These are phyloP conservation scores for Gasterosteus aculeatus DNA, from an alignment of 2,113 vertebrate species.

Conservation along the genomic window DNA sequence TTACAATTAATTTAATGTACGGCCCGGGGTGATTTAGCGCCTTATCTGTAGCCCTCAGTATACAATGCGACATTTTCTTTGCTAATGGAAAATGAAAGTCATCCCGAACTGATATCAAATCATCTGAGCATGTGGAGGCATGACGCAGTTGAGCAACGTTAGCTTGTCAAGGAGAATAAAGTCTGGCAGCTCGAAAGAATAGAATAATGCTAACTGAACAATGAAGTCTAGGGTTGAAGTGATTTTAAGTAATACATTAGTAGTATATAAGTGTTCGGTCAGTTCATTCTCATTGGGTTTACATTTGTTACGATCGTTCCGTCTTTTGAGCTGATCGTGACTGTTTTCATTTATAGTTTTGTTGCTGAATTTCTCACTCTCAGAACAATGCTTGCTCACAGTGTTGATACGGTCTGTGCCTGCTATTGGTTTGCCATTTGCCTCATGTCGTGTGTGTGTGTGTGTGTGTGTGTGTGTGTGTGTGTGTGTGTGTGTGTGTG, in stretches of 20 bases:
- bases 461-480: background rate
- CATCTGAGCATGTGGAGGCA: background rate
- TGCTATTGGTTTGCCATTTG: conserved; percentile 12
- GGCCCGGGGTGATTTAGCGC: background rate
- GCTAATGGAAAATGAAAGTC: background rate
- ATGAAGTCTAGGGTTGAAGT: background rate
- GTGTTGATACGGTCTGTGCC: conserved; percentile 4
- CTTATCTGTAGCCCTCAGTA: background rate
- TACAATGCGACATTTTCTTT: background rate
- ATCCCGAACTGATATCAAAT: background rate
- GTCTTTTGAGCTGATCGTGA: background rate
- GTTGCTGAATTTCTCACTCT: background rate
- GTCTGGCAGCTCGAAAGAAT: background rate
- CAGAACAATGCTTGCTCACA: background rate
- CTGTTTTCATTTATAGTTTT: background rate
- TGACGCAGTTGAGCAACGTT: background rate
- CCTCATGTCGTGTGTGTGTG: background rate
- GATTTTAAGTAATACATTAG: background rate
- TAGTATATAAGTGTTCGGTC: background rate
- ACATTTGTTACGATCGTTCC: background rate
- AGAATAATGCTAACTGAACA: background rate
- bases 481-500: conserved; percentile 20
- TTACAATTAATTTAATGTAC: background rate
- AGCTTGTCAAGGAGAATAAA: background rate
- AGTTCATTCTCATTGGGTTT: background rate